Conservation (phyloP, 2,797 vertebrate species). For the Smutsia temminckii region DNA sequence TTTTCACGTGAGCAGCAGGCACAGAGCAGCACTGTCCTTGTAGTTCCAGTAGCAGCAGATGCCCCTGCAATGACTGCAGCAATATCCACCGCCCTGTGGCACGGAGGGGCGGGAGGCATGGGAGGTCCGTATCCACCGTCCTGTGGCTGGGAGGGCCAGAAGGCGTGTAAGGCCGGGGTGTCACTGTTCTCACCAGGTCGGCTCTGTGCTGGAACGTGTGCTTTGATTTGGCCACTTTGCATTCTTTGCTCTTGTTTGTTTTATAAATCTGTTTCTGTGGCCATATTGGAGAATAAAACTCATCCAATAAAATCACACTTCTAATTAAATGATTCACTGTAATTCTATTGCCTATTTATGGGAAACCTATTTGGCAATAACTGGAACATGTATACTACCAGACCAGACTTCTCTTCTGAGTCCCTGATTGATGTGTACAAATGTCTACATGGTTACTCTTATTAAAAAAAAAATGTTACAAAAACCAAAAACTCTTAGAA, state of each 20-base stretch:
- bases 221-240: background rate
- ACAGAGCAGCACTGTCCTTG: background rate
- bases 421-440: background rate
- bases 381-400: background rate
- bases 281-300: background rate
- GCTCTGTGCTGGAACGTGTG: background rate
- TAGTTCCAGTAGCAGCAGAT: background rate
- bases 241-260: background rate
- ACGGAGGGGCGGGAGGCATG: too few species aligned
- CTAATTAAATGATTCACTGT: background rate
- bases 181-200: background rate
- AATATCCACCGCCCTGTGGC: too few species aligned
- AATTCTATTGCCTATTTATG: background rate
- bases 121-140: too few species aligned
- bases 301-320: background rate
- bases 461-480: background rate
- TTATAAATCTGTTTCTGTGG: background rate
- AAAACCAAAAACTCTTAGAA: too few species aligned
- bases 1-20: background rate
- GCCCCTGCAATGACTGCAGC: background rate
- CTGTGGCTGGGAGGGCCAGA: accelerated
- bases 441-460: background rate
- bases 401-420: background rate
- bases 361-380: background rate
- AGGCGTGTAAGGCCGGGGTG: accelerated